A percentile compares a stretch with the other conserved stretches of the same genome.
Conservation (phyloP, 2,888 invertebrate species). For the Plagiodera versicolora region DNA sequence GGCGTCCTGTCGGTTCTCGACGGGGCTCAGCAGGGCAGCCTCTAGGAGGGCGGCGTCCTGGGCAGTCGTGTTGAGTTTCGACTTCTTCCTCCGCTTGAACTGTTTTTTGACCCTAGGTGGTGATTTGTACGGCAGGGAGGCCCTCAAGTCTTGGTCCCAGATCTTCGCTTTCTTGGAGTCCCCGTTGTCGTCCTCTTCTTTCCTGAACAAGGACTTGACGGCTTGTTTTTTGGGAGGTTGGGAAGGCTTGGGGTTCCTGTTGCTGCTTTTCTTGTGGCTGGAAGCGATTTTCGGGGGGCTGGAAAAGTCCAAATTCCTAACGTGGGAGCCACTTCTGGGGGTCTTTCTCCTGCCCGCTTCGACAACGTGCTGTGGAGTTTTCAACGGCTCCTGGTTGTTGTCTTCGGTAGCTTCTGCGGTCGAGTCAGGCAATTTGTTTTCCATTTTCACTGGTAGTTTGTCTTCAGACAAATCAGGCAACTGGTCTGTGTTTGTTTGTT, state of each 20-base stretch:
- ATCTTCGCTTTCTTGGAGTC: too few species aligned
- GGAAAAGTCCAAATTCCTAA: slow-evolving; percentile 45
- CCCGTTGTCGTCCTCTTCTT: too few species aligned
- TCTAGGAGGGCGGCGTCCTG: slow-evolving; percentile 25
- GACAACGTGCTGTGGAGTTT: slow-evolving; percentile 19
- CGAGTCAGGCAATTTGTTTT: not conserved
- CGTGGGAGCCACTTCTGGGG: slow-evolving; percentile 41
- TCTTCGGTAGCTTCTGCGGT: not conserved
- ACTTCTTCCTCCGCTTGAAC: slow-evolving; percentile 18
- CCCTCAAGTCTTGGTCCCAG: slow-evolving; percentile 46
- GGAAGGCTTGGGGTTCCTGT: not conserved
- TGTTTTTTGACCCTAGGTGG: slow-evolving; percentile 11
- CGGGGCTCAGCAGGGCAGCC: slow-evolving; percentile 23
- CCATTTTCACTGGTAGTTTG: not conserved
- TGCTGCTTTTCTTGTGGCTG: slow-evolving; percentile 15
- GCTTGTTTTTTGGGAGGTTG: slow-evolving; percentile 26
- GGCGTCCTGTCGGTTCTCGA: slow-evolving; percentile 10
- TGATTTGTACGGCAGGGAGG: slow-evolving; percentile 6
- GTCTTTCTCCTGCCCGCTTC: slow-evolving; percentile 24
- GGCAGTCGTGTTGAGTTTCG: slow-evolving; percentile 16
- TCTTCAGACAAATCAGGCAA: too few species aligned
- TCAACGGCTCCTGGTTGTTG: not conserved
- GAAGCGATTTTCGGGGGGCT: slow-evolving; percentile 37
- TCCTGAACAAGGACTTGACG: slow-evolving; percentile 15
- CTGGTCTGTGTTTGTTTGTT: too few species aligned